phyloP scores from a whole-genome alignment of 2,113 vertebrate species.

The Podarcis cretensis region DNA sequence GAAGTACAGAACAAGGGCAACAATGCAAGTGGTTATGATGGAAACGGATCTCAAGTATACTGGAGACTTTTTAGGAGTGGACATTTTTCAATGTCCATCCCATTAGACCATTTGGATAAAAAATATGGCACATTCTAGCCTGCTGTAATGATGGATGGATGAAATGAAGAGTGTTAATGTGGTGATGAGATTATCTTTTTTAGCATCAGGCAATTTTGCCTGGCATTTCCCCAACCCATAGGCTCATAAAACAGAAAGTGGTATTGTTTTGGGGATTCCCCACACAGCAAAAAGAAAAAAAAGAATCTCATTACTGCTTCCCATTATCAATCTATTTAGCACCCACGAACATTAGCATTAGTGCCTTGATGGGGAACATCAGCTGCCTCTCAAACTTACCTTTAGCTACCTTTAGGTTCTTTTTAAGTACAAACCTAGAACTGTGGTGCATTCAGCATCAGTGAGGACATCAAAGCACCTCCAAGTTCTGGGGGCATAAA shows the following conservation, averaged over 20 bases:
- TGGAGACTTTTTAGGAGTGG: neutral
- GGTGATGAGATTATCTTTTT: neutral
- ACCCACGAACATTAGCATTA: neutral
- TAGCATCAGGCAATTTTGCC: neutral
- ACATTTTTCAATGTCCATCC: neutral
- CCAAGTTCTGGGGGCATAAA: neutral
- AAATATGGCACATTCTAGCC: neutral
- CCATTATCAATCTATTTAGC: neutral
- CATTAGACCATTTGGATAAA: neutral
- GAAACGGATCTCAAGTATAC: neutral
- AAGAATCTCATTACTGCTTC: neutral
- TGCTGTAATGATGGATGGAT: too few species aligned
- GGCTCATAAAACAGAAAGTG: neutral
- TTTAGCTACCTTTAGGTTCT: neutral
- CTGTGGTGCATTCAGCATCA: neutral
- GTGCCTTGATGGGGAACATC: constrained; percentile 6
- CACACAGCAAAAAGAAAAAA: neutral
- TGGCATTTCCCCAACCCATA: neutral
- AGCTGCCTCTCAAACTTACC: neutral
- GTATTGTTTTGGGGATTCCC: neutral
- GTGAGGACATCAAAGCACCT: neutral
- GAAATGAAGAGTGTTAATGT: neutral
- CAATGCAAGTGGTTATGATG: neutral
- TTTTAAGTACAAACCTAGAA: neutral
- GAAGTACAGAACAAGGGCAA: neutral